Conservation (phyloP, 2,888 invertebrate species). For the Thecocarcelia acutangulata region DNA sequence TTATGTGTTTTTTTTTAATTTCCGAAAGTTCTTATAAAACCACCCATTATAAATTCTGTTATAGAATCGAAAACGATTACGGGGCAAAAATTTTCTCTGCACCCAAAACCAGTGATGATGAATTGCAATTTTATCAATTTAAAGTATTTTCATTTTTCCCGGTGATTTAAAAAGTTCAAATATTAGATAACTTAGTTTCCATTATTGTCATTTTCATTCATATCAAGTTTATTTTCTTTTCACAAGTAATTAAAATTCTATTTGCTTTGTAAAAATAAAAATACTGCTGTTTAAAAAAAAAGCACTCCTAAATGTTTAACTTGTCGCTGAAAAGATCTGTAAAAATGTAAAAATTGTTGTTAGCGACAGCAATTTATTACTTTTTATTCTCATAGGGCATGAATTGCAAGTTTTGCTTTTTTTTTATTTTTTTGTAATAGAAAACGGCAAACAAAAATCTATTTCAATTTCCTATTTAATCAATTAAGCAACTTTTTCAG, state of each 20-base stretch:
- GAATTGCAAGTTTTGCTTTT: constrained; percentile 9
- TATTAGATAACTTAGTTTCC: constrained; percentile 4
- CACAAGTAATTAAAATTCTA: constrained; percentile 10
- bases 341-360: too few species aligned
- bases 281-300: not conserved
- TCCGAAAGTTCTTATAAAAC: too few species aligned
- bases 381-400: not conserved
- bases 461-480: not conserved
- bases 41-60: too few species aligned
- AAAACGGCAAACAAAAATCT: not conserved
- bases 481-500: constrained; percentile 4
- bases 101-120: too few species aligned
- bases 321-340: not conserved
- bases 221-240: not conserved
- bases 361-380: too few species aligned
- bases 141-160: too few species aligned
- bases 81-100: too few species aligned
- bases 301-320: not conserved
- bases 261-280: not conserved
- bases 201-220: not conserved
- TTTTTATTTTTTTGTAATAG: not conserved
- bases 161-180: not conserved
- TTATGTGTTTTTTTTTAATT: too few species aligned
- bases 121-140: not conserved
- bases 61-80: too few species aligned